These are phyloP conservation scores for Campylomormyrus numenius DNA, from an alignment of 2,113 vertebrate genomes.

Conservation along the genomic window DNA sequence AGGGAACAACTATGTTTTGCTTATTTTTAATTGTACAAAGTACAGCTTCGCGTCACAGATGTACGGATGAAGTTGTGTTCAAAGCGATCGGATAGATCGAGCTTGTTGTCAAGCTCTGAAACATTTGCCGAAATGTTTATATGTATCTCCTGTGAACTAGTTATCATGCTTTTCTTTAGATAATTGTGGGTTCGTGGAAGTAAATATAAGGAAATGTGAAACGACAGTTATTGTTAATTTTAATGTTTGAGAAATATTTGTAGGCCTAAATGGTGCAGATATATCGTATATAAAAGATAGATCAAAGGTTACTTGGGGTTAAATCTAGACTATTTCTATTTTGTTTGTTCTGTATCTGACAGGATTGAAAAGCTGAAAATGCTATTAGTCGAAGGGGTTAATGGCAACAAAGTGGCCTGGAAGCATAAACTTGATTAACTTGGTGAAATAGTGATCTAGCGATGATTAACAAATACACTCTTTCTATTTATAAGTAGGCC, in stretches of 20 bases:
- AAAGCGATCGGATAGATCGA: background rate
- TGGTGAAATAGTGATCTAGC: background rate
- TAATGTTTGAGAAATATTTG: background rate
- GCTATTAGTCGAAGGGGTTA: background rate
- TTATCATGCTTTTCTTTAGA: background rate
- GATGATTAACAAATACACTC: background rate
- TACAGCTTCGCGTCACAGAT: background rate
- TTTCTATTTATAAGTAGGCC: background rate
- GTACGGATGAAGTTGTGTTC: background rate
- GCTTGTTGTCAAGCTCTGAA: background rate
- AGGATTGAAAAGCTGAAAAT: background rate
- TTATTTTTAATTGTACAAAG: background rate
- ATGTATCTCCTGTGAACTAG: background rate
- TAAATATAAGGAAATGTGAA: background rate
- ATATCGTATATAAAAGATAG: background rate
- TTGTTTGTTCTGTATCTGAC: background rate
- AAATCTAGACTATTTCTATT: background rate
- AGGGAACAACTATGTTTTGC: background rate
- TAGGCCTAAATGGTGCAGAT: background rate
- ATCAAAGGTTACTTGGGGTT: background rate
- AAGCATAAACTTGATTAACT: background rate
- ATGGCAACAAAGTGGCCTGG: background rate
- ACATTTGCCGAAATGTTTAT: background rate
- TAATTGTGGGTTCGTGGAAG: background rate
- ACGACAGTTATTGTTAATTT: background rate